Percentiles rank a stretch among this genome's conserved stretches.
Evolutionary conservation across 2,797 vertebrate genomes (phyloP).

Genomic region (Tenualosa thibaudeaui): DNA sequence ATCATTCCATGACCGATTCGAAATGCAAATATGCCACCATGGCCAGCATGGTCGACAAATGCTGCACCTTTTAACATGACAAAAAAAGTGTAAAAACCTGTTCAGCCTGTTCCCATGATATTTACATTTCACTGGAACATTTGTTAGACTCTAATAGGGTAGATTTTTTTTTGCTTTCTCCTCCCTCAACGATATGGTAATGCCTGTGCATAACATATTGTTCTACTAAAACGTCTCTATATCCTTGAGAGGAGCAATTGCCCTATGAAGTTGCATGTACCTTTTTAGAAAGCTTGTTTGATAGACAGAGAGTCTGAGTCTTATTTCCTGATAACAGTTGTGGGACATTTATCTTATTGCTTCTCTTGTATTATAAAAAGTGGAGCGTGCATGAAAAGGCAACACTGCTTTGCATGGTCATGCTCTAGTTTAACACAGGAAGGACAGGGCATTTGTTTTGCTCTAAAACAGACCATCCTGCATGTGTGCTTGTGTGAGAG

Average conservation of each 20-base stretch:
- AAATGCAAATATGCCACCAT: constrained; percentile 9
- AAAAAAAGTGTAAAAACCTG: constrained; percentile 37
- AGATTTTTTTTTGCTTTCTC: background rate
- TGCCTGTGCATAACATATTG: background rate
- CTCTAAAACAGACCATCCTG: background rate
- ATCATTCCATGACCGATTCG: constrained; percentile 60
- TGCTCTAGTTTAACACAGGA: background rate
- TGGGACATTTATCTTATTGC: constrained; percentile 21
- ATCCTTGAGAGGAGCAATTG: constrained; percentile 73
- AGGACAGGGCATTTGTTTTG: background rate
- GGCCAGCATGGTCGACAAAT: background rate
- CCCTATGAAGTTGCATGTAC: constrained; percentile 57
- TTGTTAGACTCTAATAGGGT: background rate
- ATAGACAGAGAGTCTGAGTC: constrained; percentile 56
- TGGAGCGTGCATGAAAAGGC: background rate
- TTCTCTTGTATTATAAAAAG: background rate
- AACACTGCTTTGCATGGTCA: background rate
- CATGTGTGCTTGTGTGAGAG: background rate
- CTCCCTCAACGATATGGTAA: background rate
- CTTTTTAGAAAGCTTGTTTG: constrained; percentile 45
- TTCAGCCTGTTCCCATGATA: constrained; percentile 7
- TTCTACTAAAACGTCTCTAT: constrained; percentile 57
- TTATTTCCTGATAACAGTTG: constrained; percentile 41
- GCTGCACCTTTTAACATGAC: background rate
- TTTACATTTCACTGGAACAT: constrained; percentile 7